Evolutionary conservation across 2,888 invertebrate species (phyloP).

Genomic region (Diaprepes abbreviatus): DNA sequence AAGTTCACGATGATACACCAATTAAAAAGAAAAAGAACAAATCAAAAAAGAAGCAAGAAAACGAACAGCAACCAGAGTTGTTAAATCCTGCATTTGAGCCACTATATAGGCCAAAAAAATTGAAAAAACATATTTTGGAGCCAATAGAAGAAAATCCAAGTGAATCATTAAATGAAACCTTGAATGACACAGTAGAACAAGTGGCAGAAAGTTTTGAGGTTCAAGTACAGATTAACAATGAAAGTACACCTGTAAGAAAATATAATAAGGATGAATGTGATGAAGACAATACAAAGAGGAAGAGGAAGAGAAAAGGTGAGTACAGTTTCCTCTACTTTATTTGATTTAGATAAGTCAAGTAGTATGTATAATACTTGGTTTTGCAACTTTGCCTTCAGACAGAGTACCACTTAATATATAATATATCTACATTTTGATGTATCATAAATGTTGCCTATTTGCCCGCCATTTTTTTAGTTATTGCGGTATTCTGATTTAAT

Average conservation of each 20-base stretch:
- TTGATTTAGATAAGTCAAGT: too few relatives aligned
- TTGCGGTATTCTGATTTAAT: too few relatives aligned
- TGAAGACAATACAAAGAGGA: slow-evolving; percentile 21
- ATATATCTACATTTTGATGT: too few relatives aligned
- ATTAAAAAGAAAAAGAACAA: slow-evolving; percentile 51
- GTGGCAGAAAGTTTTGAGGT: slow-evolving; percentile 44
- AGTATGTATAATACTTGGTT: too few relatives aligned
- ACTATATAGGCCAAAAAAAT: slow-evolving; percentile 50
- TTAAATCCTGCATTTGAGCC: slow-evolving; percentile 63
- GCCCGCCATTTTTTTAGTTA: too few relatives aligned
- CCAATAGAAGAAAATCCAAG: slow-evolving; percentile 57
- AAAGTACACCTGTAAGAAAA: slow-evolving; percentile 38
- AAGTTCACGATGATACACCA: slow-evolving; percentile 24
- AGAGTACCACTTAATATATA: too few relatives aligned
- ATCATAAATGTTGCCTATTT: too few relatives aligned
- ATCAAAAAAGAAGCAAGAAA: slow-evolving; percentile 45
- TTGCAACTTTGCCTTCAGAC: too few relatives aligned
- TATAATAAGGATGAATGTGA: not conserved
- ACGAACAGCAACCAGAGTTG: slow-evolving; percentile 50
- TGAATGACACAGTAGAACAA: slow-evolving; percentile 45
- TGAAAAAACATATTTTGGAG: slow-evolving; percentile 57
- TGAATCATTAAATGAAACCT: slow-evolving; percentile 38
- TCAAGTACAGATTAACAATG: slow-evolving; percentile 43
- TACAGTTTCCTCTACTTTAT: too few relatives aligned
- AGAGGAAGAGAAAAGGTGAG: slow-evolving; percentile 47